Evolutionary conservation across 2,113 vertebrate genomes (phyloP).

Genomic region (Sorex araneus): DNA sequence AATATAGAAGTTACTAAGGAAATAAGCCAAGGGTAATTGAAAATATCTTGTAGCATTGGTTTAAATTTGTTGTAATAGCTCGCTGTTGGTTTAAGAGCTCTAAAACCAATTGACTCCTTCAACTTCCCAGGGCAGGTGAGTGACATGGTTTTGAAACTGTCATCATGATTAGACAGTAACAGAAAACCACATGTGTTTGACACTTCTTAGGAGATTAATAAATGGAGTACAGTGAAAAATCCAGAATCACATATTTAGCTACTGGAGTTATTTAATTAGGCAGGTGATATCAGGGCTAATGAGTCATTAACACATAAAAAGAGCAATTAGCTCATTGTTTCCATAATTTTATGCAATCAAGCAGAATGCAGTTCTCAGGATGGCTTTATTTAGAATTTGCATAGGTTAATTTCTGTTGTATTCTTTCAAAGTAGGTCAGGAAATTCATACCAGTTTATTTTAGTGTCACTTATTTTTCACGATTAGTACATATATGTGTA

Average conservation of each 20-base stretch:
- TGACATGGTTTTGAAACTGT: background rate
- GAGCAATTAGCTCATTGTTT: constrained; percentile 46
- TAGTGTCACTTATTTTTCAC: background rate
- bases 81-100: background rate
- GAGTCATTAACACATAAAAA: constrained; percentile 60
- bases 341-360: background rate
- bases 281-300: constrained; percentile 66
- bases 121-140: background rate
- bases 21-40: accelerated
- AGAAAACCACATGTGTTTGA: background rate
- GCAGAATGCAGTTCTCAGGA: background rate
- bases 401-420: background rate
- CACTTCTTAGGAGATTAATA: background rate
- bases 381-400: background rate
- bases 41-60: accelerated
- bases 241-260: background rate
- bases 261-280: constrained; percentile 63
- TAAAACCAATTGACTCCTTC: background rate
- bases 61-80: background rate
- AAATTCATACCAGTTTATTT: background rate
- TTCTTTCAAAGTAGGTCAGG: background rate
- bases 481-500: background rate
- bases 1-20: accelerated
- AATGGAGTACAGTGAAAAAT: background rate
- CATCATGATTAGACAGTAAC: background rate